Base-by-base conservation (phyloP, 2,113 vertebrate genomes). In the Tiliqua scincoides region DNA sequence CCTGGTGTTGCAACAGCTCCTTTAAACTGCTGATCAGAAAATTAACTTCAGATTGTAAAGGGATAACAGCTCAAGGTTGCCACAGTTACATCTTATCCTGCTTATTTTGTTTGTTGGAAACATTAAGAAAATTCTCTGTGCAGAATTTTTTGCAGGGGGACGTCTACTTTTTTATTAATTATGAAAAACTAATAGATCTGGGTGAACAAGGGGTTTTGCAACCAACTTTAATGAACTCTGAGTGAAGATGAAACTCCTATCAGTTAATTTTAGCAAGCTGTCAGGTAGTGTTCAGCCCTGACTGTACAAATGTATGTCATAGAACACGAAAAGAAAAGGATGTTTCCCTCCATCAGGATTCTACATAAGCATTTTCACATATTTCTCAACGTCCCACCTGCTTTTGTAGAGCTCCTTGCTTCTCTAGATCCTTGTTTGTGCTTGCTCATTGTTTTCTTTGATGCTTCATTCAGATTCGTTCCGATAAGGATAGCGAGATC, bases 401-500 rank as follows among this genome's bases (percentile, higher is more conserved):
- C 1, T 78, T 67, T 52, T 67, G 85, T 88, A 70, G 84, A 48
- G 32, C 17, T 30, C 72, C 14, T 25, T 48, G 11, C 37, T 43
- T 30, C 43, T 14, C 6, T 15, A 52, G 12, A 48, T 8, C 57
- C 52, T 17, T 12, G 17, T 12, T 57, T 57, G 17, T 12, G 14
- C 54, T 57, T 57, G 91, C 0, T 2, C 63, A 76, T 57, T 78
- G 25, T 65, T 88, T 74, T 88, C 87, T 93, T 72, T 91, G 54
- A 84, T 91, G 0, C 87, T 89, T 85, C 79, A 77, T 82, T 20
- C 96, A 99, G 99, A 99, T 99, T 91, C 98, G 99, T 18, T 99
- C 99, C 0, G 99, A 99, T 93, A 98, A 99, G 89, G 99, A 99
- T 95, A 97, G 97, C 17, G 98, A 99, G 92, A 99, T 98, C 88